Evolutionary conservation across 2,797 vertebrate species (phyloP).

Genomic region (Myiothlypis chrysogaster): DNA sequence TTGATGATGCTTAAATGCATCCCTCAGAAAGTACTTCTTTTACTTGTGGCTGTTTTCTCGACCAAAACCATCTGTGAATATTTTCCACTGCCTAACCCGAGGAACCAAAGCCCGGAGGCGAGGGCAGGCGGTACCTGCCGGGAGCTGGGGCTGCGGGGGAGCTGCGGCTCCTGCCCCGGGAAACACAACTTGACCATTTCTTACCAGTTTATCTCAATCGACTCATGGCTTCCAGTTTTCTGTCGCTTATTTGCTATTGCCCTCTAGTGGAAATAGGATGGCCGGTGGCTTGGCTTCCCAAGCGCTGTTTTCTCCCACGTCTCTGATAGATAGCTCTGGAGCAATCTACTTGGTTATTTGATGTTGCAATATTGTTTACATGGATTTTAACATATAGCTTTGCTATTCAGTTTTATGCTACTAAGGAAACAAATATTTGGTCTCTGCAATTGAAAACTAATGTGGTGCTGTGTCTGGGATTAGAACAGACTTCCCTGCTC

Average conservation of each 20-base stretch:
- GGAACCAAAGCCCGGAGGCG: rapidly evolving
- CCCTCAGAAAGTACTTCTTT: not conserved
- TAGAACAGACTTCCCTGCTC: not conserved
- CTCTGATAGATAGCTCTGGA: not conserved
- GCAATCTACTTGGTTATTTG: not conserved
- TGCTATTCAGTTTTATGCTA: not conserved
- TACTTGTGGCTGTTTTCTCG: not conserved
- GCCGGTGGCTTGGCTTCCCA: not conserved
- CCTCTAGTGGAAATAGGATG: not conserved
- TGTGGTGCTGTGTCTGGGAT: not conserved
- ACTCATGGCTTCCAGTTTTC: too few relatives aligned
- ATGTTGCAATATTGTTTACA: not conserved
- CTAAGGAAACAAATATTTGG: not conserved
- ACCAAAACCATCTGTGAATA: not conserved
- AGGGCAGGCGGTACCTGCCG: not conserved
- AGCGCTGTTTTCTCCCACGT: rapidly evolving
- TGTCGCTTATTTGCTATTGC: conserved; percentile 46
- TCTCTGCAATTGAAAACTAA: not conserved
- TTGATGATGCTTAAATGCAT: not conserved
- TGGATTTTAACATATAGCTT: not conserved
- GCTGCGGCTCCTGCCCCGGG: not conserved
- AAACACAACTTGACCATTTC: not conserved
- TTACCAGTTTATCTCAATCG: rapidly evolving
- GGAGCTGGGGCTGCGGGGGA: not conserved
- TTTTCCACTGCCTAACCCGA: not conserved